Evolutionary conservation across 92 coral and sea anemone species (phyloP), one percentile per base, ranked within the genome.

Genomic region (Pocillopora grandis): DNA sequence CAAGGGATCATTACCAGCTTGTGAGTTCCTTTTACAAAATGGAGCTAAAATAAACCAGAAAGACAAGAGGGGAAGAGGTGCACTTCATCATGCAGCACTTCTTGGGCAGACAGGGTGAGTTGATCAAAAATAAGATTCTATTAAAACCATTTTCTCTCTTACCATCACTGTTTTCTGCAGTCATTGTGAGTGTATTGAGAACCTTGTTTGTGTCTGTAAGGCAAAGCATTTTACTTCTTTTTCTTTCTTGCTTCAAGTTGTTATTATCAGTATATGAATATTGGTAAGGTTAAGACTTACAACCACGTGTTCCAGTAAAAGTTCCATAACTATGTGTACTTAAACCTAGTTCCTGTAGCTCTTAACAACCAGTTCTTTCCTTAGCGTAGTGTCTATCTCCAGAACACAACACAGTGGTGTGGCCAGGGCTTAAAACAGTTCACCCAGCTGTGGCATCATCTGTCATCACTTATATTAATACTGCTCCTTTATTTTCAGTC

Each of bases 61-160:
- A 63, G 99, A 96, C 85, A 87, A 90, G 42, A 76, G 98, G 35
- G 99, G 99, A 17, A 88, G 99, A 65, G 95, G 95, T 23, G 98
- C 99, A 6, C 72, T 96, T 37, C 99, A 96, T 58, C 98, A 96
- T 84, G 99, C 99, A 16, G 99, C 99, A n/a, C 89, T 96, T 31
- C 88, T 96, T 37, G 99, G 99, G 33, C 99, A 96, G 78, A 96
- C 99, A 63, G 99, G 99, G 99, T 96, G 67, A 35, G 87, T 37
- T 36, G 14, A 1, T 74, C 2, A 31, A 10, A 16, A 23, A 15
- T 7, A 23, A n/a, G 7, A n/a, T 35, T 16, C 13, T 36, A 19
- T 79, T 12, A 16, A 9, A 66, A 33, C 3, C 49, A 1, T 42
- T 42, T 42, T 42, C 49, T 42, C 7, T 42, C 49, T 42, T 3